Base-by-base conservation (phyloP, 2,797 vertebrate genomes). In the Euthynnus affinis region DNA sequence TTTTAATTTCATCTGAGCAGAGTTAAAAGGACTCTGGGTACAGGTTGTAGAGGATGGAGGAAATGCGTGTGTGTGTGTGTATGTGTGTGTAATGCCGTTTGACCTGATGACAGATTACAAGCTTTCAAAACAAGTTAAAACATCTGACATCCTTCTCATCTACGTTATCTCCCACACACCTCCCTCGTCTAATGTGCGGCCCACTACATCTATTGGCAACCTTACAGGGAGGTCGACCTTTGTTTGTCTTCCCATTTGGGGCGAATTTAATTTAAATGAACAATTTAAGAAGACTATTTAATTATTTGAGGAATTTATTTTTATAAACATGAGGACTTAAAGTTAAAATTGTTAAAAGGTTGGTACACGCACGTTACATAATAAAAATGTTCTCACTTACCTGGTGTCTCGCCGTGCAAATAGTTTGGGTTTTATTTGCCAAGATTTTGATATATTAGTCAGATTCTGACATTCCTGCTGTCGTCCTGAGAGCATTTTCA, bases 21-120 rank as follows among this genome's bases (percentile, higher is more conserved):
- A 92, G 90, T 94, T 94, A 88, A 93, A 94, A 94, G 92, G 91
- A 87, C 65, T 82, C 85, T 86, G 88, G 78, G 79, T 79, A 56
- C 76, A 86, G 85, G 90, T 85, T 80, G 82, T 74, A 61, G 78
- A 78, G 69, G 81, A 75, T 51, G 82, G 82, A 60, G 76, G 73
- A 76, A 88, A 62, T 77, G 81, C 70, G 62, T 74, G 71, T 59
- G 75, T 56, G 68, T 61, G 81, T 63, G 55, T 74, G n/a, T n/a
- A 52, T 60, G 62, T 63, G 80, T 74, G 81, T 63, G 55, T 74
- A 80, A 84, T 71, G 74, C 78, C 13, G 75, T 92, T 86, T 93
- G 91, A 90, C 91, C 92, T 83, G 93, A 94, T 93, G 90, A 92
- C 89, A 92, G 93, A 94, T 94, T 90, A 90, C 88, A 86, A 85